phyloP scores from a whole-genome alignment of 1,140 invertebrate species.

The Drosophila pandora region DNA sequence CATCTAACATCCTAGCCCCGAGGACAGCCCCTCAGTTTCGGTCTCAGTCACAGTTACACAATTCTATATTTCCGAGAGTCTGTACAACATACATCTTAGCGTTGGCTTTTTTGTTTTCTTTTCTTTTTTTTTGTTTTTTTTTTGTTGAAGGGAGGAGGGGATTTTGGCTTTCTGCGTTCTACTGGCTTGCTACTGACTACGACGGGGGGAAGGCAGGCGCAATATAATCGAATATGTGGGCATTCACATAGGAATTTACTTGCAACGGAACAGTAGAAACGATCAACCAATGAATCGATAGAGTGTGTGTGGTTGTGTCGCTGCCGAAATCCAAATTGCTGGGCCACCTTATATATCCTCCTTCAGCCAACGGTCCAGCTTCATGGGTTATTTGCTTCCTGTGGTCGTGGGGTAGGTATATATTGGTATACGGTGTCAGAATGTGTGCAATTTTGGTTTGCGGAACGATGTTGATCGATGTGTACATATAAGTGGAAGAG shows the following conservation, averaged over 20 bases:
- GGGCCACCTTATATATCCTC: no score
- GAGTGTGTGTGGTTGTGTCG: background rate
- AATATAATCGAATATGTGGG: background rate
- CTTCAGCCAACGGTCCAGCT: no score
- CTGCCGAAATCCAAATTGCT: background rate
- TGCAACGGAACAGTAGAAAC: conserved; percentile 10
- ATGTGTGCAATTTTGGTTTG: background rate
- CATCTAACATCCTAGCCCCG: no score
- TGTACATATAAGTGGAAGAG: background rate
- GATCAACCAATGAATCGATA: background rate
- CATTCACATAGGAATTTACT: conserved; percentile 24
- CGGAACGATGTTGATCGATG: background rate
- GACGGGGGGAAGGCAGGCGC: background rate
- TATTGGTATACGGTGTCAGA: background rate
- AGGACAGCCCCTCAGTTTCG: background rate
- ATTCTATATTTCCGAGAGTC: conserved; percentile 7
- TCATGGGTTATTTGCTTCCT: no score
- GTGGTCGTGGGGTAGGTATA: no score
- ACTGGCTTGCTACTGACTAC: background rate
- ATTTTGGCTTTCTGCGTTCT: no score
- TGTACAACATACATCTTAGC: conserved; percentile 13
- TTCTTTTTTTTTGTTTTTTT: no score
- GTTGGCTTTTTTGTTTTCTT: background rate
- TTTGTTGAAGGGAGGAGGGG: background rate
- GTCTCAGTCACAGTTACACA: background rate